These are phyloP conservation scores for Aptenodytes patagonicus DNA, from an alignment of 2,113 vertebrate species.

Conservation along the genomic window DNA sequence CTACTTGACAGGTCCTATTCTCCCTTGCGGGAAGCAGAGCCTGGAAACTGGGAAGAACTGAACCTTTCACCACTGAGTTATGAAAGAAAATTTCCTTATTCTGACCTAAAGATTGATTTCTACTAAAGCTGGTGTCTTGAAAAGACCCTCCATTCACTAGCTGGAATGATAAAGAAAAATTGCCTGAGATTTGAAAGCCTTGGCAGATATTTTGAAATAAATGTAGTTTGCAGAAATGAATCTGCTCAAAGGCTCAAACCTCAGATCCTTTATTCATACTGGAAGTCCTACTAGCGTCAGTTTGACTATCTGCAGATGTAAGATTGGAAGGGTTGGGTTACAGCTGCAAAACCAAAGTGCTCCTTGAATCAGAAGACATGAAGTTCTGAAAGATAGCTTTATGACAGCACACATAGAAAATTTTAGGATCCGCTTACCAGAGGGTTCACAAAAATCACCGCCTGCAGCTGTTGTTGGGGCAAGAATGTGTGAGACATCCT, in stretches of 20 bases:
- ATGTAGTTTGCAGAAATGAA: not conserved
- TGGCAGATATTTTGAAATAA: not conserved
- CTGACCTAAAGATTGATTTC: not conserved
- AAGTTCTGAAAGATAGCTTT: not conserved
- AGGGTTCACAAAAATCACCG: conserved; percentile 75
- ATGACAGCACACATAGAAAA: not conserved
- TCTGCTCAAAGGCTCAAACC: not conserved
- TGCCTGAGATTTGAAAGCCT: not conserved
- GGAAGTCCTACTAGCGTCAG: not conserved
- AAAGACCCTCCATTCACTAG: not conserved
- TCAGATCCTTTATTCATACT: not conserved
- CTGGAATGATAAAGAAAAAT: not conserved
- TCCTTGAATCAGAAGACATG: not conserved
- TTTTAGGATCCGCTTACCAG: conserved; percentile 67
- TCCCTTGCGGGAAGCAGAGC: not conserved
- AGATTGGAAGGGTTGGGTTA: not conserved
- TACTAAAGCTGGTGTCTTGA: not conserved
- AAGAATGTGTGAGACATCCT: conserved; percentile 76
- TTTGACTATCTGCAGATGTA: not conserved
- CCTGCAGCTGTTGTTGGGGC: conserved; percentile 64
- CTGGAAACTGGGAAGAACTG: not conserved
- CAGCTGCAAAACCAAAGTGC: not conserved
- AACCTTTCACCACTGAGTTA: not conserved
- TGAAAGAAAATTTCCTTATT: not conserved
- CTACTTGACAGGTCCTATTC: not conserved